Evolutionary conservation across 1,140 invertebrate genomes (phyloP).

Genomic region (Octopus sinensis): DNA sequence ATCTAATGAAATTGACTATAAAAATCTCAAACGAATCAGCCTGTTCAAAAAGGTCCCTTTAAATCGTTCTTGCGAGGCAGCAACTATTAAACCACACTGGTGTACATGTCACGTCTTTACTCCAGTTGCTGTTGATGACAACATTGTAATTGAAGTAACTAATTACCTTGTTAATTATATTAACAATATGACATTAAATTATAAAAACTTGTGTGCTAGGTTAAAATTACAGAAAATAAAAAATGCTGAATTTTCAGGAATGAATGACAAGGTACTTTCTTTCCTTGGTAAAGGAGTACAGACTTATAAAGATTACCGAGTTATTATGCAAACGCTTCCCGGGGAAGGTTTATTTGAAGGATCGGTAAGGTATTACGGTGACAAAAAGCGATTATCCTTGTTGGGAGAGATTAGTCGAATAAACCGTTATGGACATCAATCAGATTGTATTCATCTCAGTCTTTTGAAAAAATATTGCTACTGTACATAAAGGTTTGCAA

Average conservation of each 20-base stretch:
- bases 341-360: constrained; percentile 52
- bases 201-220: constrained; percentile 37
- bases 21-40: constrained; percentile 50
- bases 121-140: neutral
- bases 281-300: constrained; percentile 35
- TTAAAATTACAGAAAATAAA: constrained; percentile 23
- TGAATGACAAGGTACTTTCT: constrained; percentile 34
- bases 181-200: neutral
- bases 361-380: constrained; percentile 37
- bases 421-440: constrained; percentile 50
- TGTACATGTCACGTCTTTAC: constrained; percentile 48
- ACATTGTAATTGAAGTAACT: neutral
- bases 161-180: neutral
- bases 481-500: too few relatives aligned
- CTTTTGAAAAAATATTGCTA: too few relatives aligned
- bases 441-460: constrained; percentile 35
- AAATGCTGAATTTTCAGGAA: constrained; percentile 23
- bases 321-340: constrained; percentile 46
- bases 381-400: constrained; percentile 26
- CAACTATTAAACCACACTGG: constrained; percentile 56
- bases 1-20: constrained; percentile 19
- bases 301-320: constrained; percentile 38
- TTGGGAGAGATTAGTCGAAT: constrained; percentile 52
- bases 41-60: constrained; percentile 54
- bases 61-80: constrained; percentile 53